Conservation (phyloP, 2,888 invertebrate species). For the Mesochorus sp. region DNA sequence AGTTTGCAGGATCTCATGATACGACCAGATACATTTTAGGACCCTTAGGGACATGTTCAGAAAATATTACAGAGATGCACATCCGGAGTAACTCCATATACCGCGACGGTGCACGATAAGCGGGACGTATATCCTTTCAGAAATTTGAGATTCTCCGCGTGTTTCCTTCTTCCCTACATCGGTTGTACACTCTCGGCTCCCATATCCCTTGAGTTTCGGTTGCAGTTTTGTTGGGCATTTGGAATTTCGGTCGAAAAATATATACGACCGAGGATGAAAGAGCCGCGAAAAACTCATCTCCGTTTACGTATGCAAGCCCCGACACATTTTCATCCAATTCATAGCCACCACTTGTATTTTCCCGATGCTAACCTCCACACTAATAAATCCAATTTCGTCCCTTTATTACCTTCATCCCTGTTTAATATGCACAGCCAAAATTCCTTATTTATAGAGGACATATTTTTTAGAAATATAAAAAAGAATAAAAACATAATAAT, state of each 20-base stretch:
- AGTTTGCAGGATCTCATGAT: too few relatives aligned
- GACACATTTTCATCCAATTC: slow-evolving; percentile 37
- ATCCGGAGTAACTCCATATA: too few relatives aligned
- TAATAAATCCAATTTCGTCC: slow-evolving; percentile 32
- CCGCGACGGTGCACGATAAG: too few relatives aligned
- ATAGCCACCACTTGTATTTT: slow-evolving; percentile 35
- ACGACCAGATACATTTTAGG: too few relatives aligned
- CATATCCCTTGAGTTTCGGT: background rate
- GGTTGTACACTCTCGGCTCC: background rate
- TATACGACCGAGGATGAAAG: background rate
- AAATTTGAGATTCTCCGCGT: background rate
- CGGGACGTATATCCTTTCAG: background rate
- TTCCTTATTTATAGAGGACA: too few relatives aligned
- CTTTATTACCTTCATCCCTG: slow-evolving; percentile 45
- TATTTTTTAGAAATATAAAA: too few relatives aligned
- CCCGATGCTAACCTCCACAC: background rate
- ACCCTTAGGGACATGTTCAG: too few relatives aligned
- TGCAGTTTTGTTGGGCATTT: background rate
- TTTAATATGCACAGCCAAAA: too few relatives aligned
- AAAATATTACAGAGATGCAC: too few relatives aligned
- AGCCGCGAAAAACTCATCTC: slow-evolving; percentile 7
- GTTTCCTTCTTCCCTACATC: background rate
- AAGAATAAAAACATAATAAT: too few relatives aligned
- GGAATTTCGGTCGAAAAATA: background rate
- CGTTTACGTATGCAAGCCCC: slow-evolving; percentile 11